Conservation (phyloP, 2,797 vertebrate species). For the Apodemus agrarius region DNA sequence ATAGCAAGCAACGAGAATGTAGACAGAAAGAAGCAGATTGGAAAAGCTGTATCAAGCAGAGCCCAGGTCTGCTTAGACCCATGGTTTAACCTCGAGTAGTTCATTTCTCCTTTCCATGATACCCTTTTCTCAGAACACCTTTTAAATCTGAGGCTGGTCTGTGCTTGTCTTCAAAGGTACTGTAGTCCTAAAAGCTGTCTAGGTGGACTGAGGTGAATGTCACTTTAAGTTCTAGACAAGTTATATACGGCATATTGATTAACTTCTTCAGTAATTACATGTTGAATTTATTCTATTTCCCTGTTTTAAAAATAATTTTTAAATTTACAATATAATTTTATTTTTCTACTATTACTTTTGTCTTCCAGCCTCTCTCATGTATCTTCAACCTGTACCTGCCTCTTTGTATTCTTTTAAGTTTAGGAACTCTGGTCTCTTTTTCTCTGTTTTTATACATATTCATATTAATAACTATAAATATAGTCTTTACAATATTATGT, state of each 20-base stretch:
- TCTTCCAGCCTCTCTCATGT: not conserved
- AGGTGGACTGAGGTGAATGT: not conserved
- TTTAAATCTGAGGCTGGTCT: too few species aligned
- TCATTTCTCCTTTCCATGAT: too few species aligned
- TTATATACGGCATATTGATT: not conserved
- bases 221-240: not conserved
- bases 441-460: not conserved
- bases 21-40: too few species aligned
- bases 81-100: too few species aligned
- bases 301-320: not conserved
- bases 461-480: not conserved
- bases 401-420: not conserved
- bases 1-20: too few species aligned
- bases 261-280: not conserved
- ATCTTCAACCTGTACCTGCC: not conserved
- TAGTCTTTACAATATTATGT: not conserved
- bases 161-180: too few species aligned
- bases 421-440: not conserved
- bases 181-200: not conserved
- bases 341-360: not conserved
- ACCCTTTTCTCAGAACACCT: too few species aligned
- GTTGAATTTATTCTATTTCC: not conserved
- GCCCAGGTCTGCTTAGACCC: too few species aligned
- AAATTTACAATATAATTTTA: not conserved
- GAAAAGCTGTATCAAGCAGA: too few species aligned